Conservation (phyloP, 2,888 invertebrate species). For the Miltochrista miniata region DNA sequence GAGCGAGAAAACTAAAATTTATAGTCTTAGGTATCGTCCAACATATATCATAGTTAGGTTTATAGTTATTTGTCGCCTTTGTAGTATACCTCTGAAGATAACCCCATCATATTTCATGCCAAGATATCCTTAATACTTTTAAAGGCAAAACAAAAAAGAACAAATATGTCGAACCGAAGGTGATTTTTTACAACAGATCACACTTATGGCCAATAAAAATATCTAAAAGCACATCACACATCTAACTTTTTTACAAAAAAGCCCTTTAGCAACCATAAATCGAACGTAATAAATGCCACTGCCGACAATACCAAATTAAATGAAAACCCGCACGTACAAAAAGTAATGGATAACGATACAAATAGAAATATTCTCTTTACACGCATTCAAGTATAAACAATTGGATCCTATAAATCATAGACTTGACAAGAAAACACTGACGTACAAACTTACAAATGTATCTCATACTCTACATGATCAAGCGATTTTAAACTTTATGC, state of each 20-base stretch:
- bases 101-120: neutral
- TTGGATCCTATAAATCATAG: conserved; percentile 77
- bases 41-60: too few species aligned
- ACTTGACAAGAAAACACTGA: conserved; percentile 76
- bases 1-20: too few species aligned
- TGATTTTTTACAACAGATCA: conserved; percentile 17
- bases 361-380: conserved; percentile 79
- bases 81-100: too few species aligned
- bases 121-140: neutral
- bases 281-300: conserved; percentile 66
- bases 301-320: conserved; percentile 77
- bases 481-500: conserved; percentile 35
- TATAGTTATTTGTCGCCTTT: too few species aligned
- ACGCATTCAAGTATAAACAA: conserved; percentile 79
- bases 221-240: conserved; percentile 35
- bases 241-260: conserved; percentile 24
- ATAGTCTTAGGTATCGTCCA: too few species aligned
- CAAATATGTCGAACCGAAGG: conserved; percentile 4
- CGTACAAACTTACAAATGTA: conserved; percentile 40
- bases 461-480: conserved; percentile 10
- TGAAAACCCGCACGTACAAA: conserved; percentile 70
- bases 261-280: conserved; percentile 64
- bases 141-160: neutral
- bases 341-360: conserved; percentile 60
- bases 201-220: conserved; percentile 37